Evolutionary conservation across 2,888 invertebrate species (phyloP).

Genomic region (Baccha elongata): DNA sequence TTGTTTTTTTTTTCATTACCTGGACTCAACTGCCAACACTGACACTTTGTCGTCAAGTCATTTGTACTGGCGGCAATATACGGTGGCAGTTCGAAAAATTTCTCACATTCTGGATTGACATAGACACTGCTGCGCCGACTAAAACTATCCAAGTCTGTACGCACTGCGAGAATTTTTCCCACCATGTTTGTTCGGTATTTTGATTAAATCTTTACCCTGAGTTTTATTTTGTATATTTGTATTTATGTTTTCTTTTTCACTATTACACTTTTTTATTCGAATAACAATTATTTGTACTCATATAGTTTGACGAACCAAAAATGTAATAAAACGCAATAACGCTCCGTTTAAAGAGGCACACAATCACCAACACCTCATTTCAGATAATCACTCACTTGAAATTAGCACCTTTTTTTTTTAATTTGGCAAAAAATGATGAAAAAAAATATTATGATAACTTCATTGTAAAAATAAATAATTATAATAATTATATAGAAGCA

Average conservation of each 20-base stretch:
- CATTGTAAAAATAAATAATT: not conserved
- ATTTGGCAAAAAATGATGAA: not conserved
- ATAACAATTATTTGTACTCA: slow-evolving; percentile 30
- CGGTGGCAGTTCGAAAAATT: slow-evolving; percentile 81
- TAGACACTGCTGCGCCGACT: slow-evolving; percentile 82
- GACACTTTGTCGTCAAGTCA: slow-evolving; percentile 81
- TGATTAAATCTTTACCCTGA: slow-evolving; percentile 46
- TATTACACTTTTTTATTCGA: slow-evolving; percentile 40
- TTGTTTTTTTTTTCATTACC: slow-evolving; percentile 76
- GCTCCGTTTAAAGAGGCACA: slow-evolving; percentile 45
- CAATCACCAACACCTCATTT: slow-evolving; percentile 35
- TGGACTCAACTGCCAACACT: slow-evolving; percentile 81
- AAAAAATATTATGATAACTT: slow-evolving; percentile 20
- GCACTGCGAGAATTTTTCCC: slow-evolving; percentile 81
- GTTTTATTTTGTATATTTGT: slow-evolving; percentile 42
- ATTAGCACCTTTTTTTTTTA: slow-evolving; percentile 45
- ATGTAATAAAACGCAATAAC: slow-evolving; percentile 57
- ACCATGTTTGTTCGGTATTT: slow-evolving; percentile 77
- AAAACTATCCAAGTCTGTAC: slow-evolving; percentile 80
- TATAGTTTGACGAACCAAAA: slow-evolving; percentile 14
- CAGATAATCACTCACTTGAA: slow-evolving; percentile 51
- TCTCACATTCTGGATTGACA: slow-evolving; percentile 82
- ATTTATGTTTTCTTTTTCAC: slow-evolving; percentile 17
- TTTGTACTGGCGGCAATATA: slow-evolving; percentile 81
- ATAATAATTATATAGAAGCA: slow-evolving; percentile 9